These are phyloP conservation scores for Zelleria hepariella DNA, from an alignment of 2,888 invertebrate genomes.

Conservation along the genomic window DNA sequence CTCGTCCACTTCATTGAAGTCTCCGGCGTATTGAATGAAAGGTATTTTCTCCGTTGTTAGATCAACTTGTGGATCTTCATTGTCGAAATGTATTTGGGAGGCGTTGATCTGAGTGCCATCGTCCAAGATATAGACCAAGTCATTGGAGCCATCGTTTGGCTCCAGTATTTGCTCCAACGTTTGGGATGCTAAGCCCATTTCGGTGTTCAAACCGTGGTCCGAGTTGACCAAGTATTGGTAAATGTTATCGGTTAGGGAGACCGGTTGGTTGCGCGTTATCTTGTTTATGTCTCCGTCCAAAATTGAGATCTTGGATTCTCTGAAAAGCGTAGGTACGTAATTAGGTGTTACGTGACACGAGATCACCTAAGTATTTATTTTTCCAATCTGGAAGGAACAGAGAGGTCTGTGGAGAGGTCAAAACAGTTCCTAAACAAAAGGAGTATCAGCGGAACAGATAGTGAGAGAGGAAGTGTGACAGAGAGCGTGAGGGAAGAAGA, in stretches of 20 bases:
- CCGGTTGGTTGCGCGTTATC: conserved; percentile 50
- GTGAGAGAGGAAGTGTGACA: no score
- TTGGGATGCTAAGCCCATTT: conserved; percentile 20
- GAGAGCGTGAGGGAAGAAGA: no score
- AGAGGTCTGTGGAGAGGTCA: no score
- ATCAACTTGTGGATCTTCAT: conserved; percentile 52
- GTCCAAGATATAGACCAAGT: conserved; percentile 49
- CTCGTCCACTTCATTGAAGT: conserved; percentile 25
- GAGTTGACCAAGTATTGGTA: conserved; percentile 51
- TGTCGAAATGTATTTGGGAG: conserved; percentile 64
- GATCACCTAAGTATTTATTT: no score
- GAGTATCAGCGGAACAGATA: no score
- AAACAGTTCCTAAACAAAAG: no score
- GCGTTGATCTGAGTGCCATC: conserved; percentile 63
- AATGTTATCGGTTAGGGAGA: conserved; percentile 49
- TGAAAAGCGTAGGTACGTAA: no score
- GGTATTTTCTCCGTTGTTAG: conserved; percentile 52
- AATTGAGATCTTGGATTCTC: not conserved
- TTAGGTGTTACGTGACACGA: no score
- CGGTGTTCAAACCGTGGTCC: conserved; percentile 29
- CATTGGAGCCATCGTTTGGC: conserved; percentile 23
- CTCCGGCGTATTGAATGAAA: conserved; percentile 44
- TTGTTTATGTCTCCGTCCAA: conserved; percentile 56
- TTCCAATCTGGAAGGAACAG: no score
- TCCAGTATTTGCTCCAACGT: conserved; percentile 30